Evolutionary conservation across 2,888 invertebrate species (phyloP), one percentile per base, ranked within the genome.

Genomic region (Ormyrus rosae): DNA sequence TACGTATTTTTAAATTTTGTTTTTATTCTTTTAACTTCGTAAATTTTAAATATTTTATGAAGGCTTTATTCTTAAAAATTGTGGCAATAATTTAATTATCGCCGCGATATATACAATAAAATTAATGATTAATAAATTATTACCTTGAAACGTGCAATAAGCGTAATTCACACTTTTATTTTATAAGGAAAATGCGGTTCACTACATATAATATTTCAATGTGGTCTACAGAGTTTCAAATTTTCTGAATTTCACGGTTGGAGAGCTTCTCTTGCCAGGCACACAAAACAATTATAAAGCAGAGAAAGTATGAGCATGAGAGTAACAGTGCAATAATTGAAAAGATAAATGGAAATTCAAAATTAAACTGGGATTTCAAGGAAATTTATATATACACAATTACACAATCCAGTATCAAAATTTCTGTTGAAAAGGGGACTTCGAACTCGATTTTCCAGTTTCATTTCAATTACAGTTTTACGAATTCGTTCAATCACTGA

Each of bases 221-320:
- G 72, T 79, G 63, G 68, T 73, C 51, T 63, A 73, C 61, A 13
- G 64, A 78, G 73, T 78, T 78, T 68, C 72, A 73, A 78, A 78
- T 78, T 67, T 73, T 78, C 72, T 55, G 50, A 68, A 78, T 78
- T 78, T 78, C 46, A 68, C 68, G 67, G 55, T 68, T 53, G 78
- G 61, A 8, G 46, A 68, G 68, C 48, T 72, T 63, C 68, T 51
- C 61, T 55, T 58, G 19, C 51, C 8, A 64, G 10, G 34, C 34
- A 70, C 48, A 48, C 34, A 58, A 71, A 65, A 65, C 58, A 65
- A 67, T 65, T 67, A 46, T 6, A 71, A 45, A 60, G 51, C 58
- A 48, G 48, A 56, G 50, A 46, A 68, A 60, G 60, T 55, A n/a
- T 53, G 48, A 63, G 7, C 13, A n/a, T 13, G 4, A 34, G 34